Base-by-base conservation (phyloP, 2,888 invertebrate species). In the Brachypalpus laphriformis region DNA sequence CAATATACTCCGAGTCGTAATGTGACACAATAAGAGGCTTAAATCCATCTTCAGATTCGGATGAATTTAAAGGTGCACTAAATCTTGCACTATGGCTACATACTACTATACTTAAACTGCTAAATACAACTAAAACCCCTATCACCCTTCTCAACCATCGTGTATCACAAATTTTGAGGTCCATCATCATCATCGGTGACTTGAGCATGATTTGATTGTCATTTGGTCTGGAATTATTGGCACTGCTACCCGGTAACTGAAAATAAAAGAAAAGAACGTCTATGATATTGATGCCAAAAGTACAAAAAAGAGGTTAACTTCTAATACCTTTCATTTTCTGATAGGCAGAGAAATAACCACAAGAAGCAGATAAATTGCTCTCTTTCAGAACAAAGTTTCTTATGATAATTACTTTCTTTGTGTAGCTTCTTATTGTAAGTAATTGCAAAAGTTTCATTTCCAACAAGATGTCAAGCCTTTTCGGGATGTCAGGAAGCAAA, bases 1-100 rank as follows among this genome's bases (percentile, higher is more conserved):
- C 89, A 20, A 90, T 90, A 11, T 88, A 87, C 85, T 91, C 89
- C 0, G 89, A 88, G 72, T 88, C 90, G 28, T 88, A 87, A 56
- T 89, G 88, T 40, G 87, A 88, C 7, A 90, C 89, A 45, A 89
- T 87, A 40, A 91, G 89, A 6, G 91, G 91, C 3, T 88, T 89
- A 59, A 91, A 91, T 9, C 87, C 89, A 72, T 89, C 88, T 56
- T 89, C 90, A 47, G 49, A 66, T 16, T 71, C 81, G 3, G 81
- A 51, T 8, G 51, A 66, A 80, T 57, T 80, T 20, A 77, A 45
- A 5, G 75, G 87, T 80, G 74, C 75, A 57, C 83, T 87, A 34
- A 75, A 87, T 71, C 31, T 61, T 65, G 68, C 71, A 78, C 77
- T 86, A 86, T 86, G 81, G 81, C 85, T 81, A 71, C 76, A 75